Evolutionary conservation across 2,888 invertebrate genomes (phyloP).

Genomic region (Heliconius sara): DNA sequence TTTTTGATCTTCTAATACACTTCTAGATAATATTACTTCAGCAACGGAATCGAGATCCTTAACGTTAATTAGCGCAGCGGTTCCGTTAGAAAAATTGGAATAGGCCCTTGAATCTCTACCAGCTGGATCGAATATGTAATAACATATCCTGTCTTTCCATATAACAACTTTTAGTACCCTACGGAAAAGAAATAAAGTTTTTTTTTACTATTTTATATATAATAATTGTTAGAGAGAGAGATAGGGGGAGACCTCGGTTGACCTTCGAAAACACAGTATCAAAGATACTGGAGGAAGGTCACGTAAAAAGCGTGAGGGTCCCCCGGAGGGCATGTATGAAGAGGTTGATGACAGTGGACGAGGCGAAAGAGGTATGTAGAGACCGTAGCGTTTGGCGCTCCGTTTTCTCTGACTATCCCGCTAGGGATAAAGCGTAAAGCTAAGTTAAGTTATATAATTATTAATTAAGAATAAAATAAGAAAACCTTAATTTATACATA

Average conservation of each 20-base stretch:
- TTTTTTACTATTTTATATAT: neutral
- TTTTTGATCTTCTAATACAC: conserved; percentile 77
- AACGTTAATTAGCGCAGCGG: conserved; percentile 83
- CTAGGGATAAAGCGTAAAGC: no score
- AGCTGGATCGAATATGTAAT: conserved; percentile 86
- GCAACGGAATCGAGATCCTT: conserved; percentile 78
- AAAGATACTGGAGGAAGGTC: no score
- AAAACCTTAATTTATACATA: conserved; percentile 43
- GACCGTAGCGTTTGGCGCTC: no score
- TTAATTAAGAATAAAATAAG: neutral
- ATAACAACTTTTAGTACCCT: conserved; percentile 80
- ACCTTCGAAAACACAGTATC: no score
- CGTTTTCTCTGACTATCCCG: no score
- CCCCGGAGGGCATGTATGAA: no score
- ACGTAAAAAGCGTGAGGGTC: no score
- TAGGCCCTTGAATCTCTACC: conserved; percentile 81
- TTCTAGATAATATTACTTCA: conserved; percentile 79
- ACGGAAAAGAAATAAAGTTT: conserved; percentile 21
- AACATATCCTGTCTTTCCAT: conserved; percentile 85
- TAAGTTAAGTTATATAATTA: no score
- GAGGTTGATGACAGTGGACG: no score
- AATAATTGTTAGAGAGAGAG: no score
- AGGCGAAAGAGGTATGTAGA: no score
- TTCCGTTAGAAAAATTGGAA: conserved; percentile 78
- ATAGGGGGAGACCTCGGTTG: no score